A percentile compares a stretch with the other conserved stretches of the same genome.
These are phyloP conservation scores for Azemiops feae DNA, from an alignment of 2,113 vertebrate species.

Conservation along the genomic window DNA sequence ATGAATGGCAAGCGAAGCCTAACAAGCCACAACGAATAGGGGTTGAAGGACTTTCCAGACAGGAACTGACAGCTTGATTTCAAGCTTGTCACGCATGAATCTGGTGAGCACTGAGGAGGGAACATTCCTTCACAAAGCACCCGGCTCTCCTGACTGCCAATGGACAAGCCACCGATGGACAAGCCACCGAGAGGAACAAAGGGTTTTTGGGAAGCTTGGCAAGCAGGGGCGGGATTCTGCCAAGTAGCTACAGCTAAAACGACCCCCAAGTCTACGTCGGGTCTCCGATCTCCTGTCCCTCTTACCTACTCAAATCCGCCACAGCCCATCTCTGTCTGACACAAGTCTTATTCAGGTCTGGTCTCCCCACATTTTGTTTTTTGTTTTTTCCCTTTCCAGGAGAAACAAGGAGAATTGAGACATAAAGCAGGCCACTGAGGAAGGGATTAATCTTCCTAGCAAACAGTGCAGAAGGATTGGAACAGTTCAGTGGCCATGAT, in stretches of 20 bases:
- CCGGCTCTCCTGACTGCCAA: slow-evolving; percentile 50
- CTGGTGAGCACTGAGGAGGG: slow-evolving; percentile 53
- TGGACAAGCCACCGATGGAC: neutral
- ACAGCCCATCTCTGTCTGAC: neutral
- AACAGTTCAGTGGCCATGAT: neutral
- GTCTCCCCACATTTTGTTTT: neutral
- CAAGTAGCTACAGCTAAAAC: fast-evolving
- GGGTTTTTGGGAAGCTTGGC: neutral
- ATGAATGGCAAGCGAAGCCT: slow-evolving; percentile 47
- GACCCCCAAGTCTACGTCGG: neutral
- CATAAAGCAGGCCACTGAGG: neutral
- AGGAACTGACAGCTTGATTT: slow-evolving; percentile 65
- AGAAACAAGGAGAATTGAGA: neutral
- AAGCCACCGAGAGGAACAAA: slow-evolving; percentile 1
- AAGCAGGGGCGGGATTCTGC: neutral
- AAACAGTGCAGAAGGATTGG: neutral
- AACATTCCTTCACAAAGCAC: slow-evolving; percentile 48
- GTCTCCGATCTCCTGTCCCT: neutral
- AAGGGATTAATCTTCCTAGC: neutral
- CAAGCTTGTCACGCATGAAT: slow-evolving; percentile 62
- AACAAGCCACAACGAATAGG: slow-evolving; percentile 57
- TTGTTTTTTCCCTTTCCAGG: neutral
- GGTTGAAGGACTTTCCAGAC: slow-evolving; percentile 61
- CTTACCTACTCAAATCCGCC: neutral
- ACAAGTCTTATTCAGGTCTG: neutral